phyloP scores from a whole-genome alignment of 2,888 invertebrate species.

The Nomada goodeniana region DNA sequence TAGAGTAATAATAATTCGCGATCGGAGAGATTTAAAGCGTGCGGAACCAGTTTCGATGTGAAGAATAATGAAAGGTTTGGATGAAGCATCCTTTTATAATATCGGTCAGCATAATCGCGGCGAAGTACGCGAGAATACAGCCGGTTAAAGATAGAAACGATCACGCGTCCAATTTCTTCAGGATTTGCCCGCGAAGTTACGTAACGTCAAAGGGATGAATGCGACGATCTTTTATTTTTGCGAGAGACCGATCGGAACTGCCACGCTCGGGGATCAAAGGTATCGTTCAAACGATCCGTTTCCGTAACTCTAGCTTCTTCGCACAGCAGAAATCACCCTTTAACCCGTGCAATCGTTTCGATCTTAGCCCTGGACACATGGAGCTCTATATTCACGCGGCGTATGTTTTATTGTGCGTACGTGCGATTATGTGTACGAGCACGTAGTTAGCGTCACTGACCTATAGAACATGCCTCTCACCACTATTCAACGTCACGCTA shows the following conservation, averaged over 20 bases:
- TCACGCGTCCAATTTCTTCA: not conserved
- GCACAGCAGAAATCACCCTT: not conserved
- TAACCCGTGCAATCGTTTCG: constrained; percentile 3
- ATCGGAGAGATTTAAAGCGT: too few species aligned
- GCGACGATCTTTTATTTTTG: not conserved
- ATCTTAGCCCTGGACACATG: constrained; percentile 1
- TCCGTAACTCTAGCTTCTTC: not conserved
- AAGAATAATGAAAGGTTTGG: not conserved
- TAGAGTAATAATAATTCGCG: too few species aligned
- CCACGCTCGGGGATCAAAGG: not conserved
- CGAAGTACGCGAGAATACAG: constrained; percentile 15
- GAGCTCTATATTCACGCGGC: constrained; percentile 27
- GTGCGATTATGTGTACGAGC: constrained; percentile 46
- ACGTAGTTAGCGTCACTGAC: constrained; percentile 64
- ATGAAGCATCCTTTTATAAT: not conserved
- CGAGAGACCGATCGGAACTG: not conserved
- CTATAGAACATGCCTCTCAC: constrained; percentile 61
- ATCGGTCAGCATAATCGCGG: too few species aligned
- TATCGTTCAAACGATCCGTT: not conserved
- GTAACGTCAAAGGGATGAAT: not conserved
- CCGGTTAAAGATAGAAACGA: not conserved
- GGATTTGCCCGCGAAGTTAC: not conserved
- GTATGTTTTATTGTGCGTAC: constrained; percentile 54
- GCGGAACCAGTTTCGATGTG: not conserved
- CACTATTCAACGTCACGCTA: constrained; percentile 50